These are phyloP conservation scores for Simalia tracyae DNA, from an alignment of 2,797 vertebrate genomes.

Conservation along the genomic window DNA sequence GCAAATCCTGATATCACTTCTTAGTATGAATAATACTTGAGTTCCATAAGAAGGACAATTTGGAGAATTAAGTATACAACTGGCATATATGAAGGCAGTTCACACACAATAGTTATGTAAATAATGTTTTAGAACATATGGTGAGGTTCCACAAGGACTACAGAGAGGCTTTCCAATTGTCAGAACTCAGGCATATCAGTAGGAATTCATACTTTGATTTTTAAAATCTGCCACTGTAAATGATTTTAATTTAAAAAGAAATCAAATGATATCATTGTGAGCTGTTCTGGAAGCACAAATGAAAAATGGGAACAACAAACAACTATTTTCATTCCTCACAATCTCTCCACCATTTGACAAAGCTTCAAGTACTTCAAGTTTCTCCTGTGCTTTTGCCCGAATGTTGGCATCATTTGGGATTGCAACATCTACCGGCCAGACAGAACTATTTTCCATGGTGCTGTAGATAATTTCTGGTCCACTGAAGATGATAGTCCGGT, in stretches of 20 bases:
- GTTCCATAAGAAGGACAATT: not conserved
- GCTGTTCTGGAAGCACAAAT: conserved; percentile 43
- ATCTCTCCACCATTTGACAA: conserved; percentile 45
- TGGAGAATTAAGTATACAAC: not conserved
- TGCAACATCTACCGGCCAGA: conserved; percentile 40
- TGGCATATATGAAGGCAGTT: conserved; percentile 3
- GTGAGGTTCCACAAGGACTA: conserved; percentile 7
- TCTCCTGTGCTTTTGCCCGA: conserved; percentile 51
- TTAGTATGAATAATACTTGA: not conserved
- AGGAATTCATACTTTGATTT: not conserved
- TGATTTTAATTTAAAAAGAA: not conserved
- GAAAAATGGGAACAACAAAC: conserved; percentile 56
- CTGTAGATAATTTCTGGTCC: conserved; percentile 49
- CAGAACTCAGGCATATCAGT: not conserved
- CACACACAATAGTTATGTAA: not conserved
- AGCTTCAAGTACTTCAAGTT: conserved; percentile 48
- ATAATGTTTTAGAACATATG: not conserved
- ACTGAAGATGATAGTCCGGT: conserved; percentile 49
- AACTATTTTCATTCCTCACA: conserved; percentile 51
- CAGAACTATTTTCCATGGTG: conserved; percentile 41
- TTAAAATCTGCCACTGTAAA: not conserved
- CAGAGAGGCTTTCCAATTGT: not conserved
- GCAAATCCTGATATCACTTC: not conserved
- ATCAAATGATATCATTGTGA: conserved; percentile 30
- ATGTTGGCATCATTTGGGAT: conserved; percentile 33